Base-by-base conservation (phyloP, 1,140 invertebrate species). In the Bombus sibiricus region DNA sequence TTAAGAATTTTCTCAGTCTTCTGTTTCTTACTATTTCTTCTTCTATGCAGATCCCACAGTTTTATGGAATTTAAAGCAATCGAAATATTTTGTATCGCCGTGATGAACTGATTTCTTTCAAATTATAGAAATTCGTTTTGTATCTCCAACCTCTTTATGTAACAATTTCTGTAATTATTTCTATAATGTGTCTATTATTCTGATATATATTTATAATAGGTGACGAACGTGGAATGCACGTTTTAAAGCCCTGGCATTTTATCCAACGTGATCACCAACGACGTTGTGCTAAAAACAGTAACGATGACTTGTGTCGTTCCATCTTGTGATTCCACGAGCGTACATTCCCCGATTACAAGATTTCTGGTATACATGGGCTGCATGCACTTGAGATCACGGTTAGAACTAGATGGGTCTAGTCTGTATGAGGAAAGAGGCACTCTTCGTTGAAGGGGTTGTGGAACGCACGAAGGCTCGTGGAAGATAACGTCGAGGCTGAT, bases 401-500 rank as follows among this genome's bases (percentile, higher is more conserved):
- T 66, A 69, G 78, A 62, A 39, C 39, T 34, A 53, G 28, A 72
- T 72, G 34, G 18, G 53, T 66, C 57, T 47, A 53, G 57, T 47
- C 41, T 39, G 43, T 28, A 32, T 41, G 72, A 69, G 34, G 34
- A 18, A 34, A 68, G 74, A 57, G 37, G 53, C 28, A 6, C 25
- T 41, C 39, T 72, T 83, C 2, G 32, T 39, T 39, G 41, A 68
- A 83, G 34, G 72, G 81, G 59, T 83, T 34, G 62, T 53, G 34
- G 43, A 88, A 62, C 57, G 74, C 34, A 80, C 69, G 37, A 72
- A 71, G 86, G 32, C 53, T 37, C 43, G 59, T n/a, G 34, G 57
- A 41, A 83, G 87, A 86, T 85, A 90, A 87, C 41, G 68, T 18
- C 15, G 39, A 39, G 53, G 34, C 68, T 77, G 87, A 91, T 90